Conservation (phyloP, 2,113 vertebrate species). For the Lanius ludovicianus region DNA sequence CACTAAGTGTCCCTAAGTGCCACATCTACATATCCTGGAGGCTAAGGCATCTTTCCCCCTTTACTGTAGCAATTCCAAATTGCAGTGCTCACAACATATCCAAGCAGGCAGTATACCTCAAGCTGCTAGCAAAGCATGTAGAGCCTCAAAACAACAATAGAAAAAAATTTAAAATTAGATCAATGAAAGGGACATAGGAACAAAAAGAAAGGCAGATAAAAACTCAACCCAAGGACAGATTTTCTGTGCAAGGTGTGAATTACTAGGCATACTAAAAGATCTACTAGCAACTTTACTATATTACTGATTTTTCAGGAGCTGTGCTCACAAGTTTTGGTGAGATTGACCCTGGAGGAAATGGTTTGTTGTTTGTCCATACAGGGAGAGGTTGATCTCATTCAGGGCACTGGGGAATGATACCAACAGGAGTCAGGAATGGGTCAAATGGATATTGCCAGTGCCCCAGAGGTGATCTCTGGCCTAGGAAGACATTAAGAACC, state of each 20-base stretch:
- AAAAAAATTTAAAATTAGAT: neutral
- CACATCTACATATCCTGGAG: neutral
- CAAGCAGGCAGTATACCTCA: neutral
- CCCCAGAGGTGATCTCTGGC: neutral
- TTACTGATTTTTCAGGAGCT: neutral
- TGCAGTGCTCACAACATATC: neutral
- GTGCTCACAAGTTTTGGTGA: neutral
- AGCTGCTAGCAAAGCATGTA: neutral
- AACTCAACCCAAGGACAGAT: accelerated
- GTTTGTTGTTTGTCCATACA: neutral
- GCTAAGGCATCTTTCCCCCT: neutral
- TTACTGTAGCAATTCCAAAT: neutral
- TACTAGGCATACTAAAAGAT: neutral
- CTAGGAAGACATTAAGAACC: neutral
- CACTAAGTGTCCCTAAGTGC: neutral
- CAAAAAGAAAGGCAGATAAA: neutral
- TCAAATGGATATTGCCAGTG: neutral
- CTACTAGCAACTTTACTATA: neutral
- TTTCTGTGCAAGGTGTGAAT: neutral
- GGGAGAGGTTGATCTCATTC: neutral
- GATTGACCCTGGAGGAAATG: neutral
- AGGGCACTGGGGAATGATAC: neutral
- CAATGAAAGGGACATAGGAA: neutral
- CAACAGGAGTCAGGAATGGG: neutral
- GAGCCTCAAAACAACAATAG: neutral